phyloP scores from a whole-genome alignment of 92 coral and sea anemone genomes.

The Parazoanthus atlanticus region DNA sequence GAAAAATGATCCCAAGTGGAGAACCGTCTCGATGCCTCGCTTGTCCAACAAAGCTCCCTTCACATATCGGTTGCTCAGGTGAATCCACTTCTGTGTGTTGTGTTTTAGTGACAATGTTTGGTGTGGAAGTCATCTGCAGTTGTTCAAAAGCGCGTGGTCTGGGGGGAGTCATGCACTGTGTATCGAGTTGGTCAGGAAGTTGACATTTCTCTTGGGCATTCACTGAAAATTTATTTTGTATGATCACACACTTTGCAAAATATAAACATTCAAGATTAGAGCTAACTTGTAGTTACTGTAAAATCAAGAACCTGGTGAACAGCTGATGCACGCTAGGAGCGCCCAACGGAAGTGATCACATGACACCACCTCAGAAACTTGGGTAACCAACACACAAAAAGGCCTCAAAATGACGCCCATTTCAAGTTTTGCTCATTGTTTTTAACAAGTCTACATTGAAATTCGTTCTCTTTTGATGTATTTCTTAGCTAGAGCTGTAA shows the following conservation, averaged over 20 bases:
- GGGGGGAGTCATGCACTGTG: constrained; percentile 53
- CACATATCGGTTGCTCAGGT: constrained; percentile 94
- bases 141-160: constrained; percentile 42
- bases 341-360: no score
- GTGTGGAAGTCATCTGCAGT: constrained; percentile 84
- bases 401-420: no score
- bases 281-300: no score
- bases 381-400: no score
- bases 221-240: background rate
- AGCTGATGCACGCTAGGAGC: no score
- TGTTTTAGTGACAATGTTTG: constrained; percentile 77
- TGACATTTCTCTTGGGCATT: background rate
- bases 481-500: no score
- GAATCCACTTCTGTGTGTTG: constrained; percentile 70
- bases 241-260: background rate
- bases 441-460: no score
- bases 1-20: constrained; percentile 86
- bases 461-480: no score
- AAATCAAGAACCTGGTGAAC: no score
- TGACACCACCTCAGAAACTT: no score
- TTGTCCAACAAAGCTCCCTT: constrained; percentile 87
- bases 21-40: constrained; percentile 93
- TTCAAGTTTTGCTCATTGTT: no score
- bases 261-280: no score
- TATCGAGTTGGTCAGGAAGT: background rate